A percentile compares a stretch with the other conserved stretches of the same genome.
phyloP scores from a whole-genome alignment of 1,140 invertebrate genomes.

The Pachypeltis micranthus region DNA sequence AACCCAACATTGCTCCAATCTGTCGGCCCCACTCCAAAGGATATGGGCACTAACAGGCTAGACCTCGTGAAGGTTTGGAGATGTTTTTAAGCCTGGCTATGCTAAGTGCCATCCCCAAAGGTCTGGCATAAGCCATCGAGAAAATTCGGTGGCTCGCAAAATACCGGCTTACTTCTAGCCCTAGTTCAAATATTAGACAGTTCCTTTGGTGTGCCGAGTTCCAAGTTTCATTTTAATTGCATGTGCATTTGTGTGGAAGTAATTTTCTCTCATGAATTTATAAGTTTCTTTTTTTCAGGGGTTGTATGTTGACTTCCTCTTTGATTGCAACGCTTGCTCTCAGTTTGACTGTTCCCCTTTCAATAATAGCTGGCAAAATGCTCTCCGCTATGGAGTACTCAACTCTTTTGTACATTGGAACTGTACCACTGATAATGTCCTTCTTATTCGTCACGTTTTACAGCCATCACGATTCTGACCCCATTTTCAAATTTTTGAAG shows the following conservation, averaged over 20 bases:
- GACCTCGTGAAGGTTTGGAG: too few relatives aligned
- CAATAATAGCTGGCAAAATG: conserved; percentile 68
- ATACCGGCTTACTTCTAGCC: too few relatives aligned
- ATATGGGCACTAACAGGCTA: too few relatives aligned
- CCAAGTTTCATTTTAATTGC: neutral
- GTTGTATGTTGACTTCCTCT: conserved; percentile 79
- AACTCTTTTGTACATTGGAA: conserved; percentile 65
- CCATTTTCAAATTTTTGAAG: conserved; percentile 31
- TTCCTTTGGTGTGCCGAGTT: too few relatives aligned
- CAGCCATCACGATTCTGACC: conserved; percentile 76
- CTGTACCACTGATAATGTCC: conserved; percentile 62
- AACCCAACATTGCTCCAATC: too few relatives aligned
- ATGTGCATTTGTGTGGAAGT: neutral
- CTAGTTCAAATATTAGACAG: too few relatives aligned
- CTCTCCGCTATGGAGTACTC: conserved; percentile 62
- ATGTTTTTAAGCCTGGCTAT: too few relatives aligned
- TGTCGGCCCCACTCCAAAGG: too few relatives aligned
- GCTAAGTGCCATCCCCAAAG: too few relatives aligned
- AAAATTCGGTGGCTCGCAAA: too few relatives aligned
- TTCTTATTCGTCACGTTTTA: conserved; percentile 63
- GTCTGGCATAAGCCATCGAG: too few relatives aligned
- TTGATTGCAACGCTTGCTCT: conserved; percentile 71
- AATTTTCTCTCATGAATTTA: conserved; percentile 12
- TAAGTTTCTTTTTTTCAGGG: conserved; percentile 42
- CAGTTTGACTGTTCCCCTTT: conserved; percentile 72